Evolutionary conservation across 2,113 vertebrate genomes (phyloP).

Genomic region (Mionectes macconnelli): DNA sequence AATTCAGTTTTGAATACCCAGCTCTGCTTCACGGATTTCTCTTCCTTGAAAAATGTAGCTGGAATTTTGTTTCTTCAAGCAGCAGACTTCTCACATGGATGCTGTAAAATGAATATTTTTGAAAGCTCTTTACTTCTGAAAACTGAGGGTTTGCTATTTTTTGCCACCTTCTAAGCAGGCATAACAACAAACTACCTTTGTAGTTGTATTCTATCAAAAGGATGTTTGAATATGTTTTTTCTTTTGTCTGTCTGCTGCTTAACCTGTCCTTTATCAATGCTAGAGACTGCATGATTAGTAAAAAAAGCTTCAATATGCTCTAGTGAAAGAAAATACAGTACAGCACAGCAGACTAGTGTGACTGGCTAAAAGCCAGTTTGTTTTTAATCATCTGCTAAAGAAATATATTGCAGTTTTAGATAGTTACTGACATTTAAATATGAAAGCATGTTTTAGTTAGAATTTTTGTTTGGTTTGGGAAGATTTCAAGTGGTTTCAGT

Average conservation of each 20-base stretch:
- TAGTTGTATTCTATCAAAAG: neutral
- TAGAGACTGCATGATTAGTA: neutral
- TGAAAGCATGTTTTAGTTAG: neutral
- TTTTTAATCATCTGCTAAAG: neutral
- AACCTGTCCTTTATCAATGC: neutral
- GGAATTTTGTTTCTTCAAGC: neutral
- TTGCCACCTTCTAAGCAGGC: neutral
- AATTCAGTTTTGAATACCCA: neutral
- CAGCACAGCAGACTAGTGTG: neutral
- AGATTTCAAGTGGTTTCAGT: neutral
- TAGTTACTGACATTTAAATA: neutral
- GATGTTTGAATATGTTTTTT: neutral
- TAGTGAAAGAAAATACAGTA: neutral
- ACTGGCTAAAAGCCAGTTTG: neutral
- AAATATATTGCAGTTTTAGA: neutral
- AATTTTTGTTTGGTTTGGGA: neutral
- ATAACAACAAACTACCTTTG: neutral
- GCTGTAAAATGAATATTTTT: neutral
- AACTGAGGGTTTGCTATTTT: neutral
- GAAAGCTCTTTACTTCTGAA: neutral
- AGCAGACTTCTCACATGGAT: neutral
- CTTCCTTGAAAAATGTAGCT: neutral
- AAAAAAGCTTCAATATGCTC: neutral
- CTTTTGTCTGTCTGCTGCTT: neutral
- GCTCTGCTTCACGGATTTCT: neutral